Base-by-base conservation (phyloP, 23 tunicate genomes). In the Diplosoma virens region DNA sequence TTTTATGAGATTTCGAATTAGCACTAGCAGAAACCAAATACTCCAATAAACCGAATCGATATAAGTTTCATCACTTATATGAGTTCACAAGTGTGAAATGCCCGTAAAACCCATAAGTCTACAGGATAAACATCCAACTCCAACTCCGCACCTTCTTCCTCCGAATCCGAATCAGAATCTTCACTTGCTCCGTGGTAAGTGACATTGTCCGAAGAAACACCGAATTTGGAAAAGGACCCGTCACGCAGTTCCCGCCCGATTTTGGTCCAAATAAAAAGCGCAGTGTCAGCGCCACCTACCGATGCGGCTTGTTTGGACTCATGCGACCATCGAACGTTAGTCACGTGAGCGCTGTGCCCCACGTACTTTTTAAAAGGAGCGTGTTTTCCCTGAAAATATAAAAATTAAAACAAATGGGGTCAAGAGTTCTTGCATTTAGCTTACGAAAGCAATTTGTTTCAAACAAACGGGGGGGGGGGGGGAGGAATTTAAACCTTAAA, bases 301-400 rank as follows among this genome's bases (percentile, higher is more conserved):
- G 92, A 86, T 29, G 52, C 77, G 3, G 73, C 64, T 32, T 71
- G 80, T 24, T 56, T 37, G 25, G 84, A 79, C 80, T 79, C 92
- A 79, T 86, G 84, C 59, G 92, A 86, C 92, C 92, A 86, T 16
- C 92, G 84, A 0, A 94, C 91, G 63, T 94, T 94, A 66, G 99
- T 94, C 59, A 94, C 95, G 79, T 94, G 99, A 41, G 95, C 89
- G 47, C 90, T 80, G 79, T 94, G 99, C 17, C 99, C 99, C 59
- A 47, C 68, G 82, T 94, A 94, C 50, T 94, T 94, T 55, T 94
- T 94, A 47, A 77, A 94, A 33, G 85, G 84, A 0, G 90, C 91
- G 47, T 94, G 95, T 66, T 94, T 88, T 36, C 77, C 95, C 82
- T 76, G 58, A 33, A 68, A 65, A 37, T 11, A 9, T 45, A 45